Conservation (phyloP, 2,113 vertebrate genomes). For the Tachysurus vachellii region DNA sequence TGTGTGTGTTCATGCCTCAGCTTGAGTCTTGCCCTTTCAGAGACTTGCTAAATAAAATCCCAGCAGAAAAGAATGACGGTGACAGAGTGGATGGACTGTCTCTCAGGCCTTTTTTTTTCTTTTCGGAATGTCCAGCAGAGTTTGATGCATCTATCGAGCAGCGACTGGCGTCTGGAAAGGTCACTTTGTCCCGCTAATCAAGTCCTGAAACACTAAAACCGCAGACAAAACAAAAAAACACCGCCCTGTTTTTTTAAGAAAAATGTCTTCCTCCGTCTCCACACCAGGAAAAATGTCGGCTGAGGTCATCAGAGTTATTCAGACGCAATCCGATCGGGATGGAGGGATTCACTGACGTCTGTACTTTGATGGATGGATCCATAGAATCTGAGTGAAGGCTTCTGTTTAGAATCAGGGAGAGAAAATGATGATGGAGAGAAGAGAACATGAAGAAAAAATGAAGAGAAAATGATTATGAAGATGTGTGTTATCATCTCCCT, state of each 20-base stretch:
- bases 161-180: slow-evolving; percentile 49
- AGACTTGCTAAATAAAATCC: slow-evolving; percentile 47
- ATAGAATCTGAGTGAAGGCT: neutral
- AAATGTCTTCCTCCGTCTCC: neutral
- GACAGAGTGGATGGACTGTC: slow-evolving; percentile 59
- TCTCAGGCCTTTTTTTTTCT: slow-evolving; percentile 32
- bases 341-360: slow-evolving; percentile 7
- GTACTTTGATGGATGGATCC: neutral
- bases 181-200: slow-evolving; percentile 33
- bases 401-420: neutral
- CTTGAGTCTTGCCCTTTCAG: slow-evolving; percentile 62
- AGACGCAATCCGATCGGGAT: neutral
- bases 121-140: slow-evolving; percentile 39
- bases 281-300: slow-evolving; percentile 4
- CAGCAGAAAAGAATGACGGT: slow-evolving; percentile 47
- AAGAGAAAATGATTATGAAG: slow-evolving; percentile 16
- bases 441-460: neutral
- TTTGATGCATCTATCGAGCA: slow-evolving; percentile 42
- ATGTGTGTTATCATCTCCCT: neutral
- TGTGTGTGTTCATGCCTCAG: slow-evolving; percentile 45
- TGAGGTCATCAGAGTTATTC: slow-evolving; percentile 20
- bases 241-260: neutral
- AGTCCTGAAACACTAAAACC: slow-evolving; percentile 24
- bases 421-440: neutral
- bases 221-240: slow-evolving; percentile 18